Conservation (phyloP, 2,113 vertebrate species). For the Urocitellus parryii region DNA sequence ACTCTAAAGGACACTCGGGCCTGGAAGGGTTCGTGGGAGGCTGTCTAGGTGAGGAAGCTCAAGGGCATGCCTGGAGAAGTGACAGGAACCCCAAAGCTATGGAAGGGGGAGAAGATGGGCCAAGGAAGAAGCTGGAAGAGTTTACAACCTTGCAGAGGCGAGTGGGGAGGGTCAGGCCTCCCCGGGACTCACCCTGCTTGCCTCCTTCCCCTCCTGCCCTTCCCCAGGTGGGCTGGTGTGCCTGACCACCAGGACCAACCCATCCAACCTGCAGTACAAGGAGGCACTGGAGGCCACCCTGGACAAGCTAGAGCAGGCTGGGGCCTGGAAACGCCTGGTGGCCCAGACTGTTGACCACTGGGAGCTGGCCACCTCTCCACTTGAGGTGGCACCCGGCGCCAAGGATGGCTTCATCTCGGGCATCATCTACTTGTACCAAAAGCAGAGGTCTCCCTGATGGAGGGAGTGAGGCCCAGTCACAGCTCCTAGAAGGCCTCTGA, state of each 20-base stretch:
- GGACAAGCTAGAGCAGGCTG: constrained; percentile 86
- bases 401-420: constrained; percentile 90
- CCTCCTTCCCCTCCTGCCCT: background rate
- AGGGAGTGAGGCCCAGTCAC: background rate
- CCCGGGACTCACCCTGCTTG: background rate
- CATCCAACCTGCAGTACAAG: constrained; percentile 90
- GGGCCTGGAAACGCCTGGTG: constrained; percentile 87
- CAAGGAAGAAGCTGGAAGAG: background rate
- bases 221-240: constrained; percentile 92
- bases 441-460: constrained; percentile 41
- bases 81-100: background rate
- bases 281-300: constrained; percentile 85
- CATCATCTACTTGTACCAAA: constrained; percentile 90
- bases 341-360: constrained; percentile 88
- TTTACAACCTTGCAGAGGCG: fast-evolving
- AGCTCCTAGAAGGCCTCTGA: background rate
- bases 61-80: background rate
- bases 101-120: background rate
- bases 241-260: constrained; percentile 92
- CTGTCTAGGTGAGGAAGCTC: background rate
- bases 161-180: background rate
- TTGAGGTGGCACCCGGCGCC: constrained; percentile 77
- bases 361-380: constrained; percentile 89
- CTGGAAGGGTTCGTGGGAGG: background rate
- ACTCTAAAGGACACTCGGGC: background rate